Percentiles rank a stretch among this genome's conserved stretches.
Conservation (phyloP, 2,888 invertebrate species). For the Auanema freiburgensis region DNA sequence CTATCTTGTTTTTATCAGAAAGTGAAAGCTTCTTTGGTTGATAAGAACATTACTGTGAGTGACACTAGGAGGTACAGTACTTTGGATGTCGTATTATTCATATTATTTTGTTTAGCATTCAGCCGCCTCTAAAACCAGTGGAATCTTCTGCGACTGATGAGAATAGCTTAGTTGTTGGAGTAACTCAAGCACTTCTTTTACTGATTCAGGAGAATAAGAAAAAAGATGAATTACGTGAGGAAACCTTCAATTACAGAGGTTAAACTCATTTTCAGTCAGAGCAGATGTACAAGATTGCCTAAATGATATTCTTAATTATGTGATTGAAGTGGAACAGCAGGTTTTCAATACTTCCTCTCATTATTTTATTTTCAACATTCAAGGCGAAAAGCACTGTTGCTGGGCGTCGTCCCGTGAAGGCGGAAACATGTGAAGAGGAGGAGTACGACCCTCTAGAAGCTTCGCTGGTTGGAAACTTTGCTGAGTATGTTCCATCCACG, state of each 20-base stretch:
- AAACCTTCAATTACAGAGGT: not conserved
- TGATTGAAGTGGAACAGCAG: not conserved
- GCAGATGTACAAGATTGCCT: not conserved
- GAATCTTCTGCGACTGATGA: not conserved
- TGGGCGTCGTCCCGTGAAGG: not conserved
- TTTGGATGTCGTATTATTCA: no score
- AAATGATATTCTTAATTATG: not conserved
- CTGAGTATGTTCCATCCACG: conserved; percentile 27
- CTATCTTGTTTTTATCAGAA: not conserved
- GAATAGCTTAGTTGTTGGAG: not conserved
- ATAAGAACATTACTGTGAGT: not conserved
- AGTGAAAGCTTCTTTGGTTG: not conserved
- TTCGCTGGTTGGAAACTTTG: conserved; percentile 8
- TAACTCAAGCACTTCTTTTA: not conserved
- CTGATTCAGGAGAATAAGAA: not conserved
- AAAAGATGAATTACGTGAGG: not conserved
- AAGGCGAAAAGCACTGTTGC: no score
- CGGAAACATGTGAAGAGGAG: conserved; percentile 13
- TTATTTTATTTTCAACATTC: conserved; percentile 5
- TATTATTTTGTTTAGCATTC: not conserved
- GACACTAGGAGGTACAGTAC: not conserved
- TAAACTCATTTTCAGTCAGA: not conserved
- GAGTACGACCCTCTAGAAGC: conserved; percentile 34
- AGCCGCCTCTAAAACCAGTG: not conserved
- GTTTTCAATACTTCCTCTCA: conserved; percentile 1